Evolutionary conservation across 2,797 vertebrate species (phyloP), one percentile per base, ranked within the genome.

Genomic region (Acrossocheilus fasciatus): DNA sequence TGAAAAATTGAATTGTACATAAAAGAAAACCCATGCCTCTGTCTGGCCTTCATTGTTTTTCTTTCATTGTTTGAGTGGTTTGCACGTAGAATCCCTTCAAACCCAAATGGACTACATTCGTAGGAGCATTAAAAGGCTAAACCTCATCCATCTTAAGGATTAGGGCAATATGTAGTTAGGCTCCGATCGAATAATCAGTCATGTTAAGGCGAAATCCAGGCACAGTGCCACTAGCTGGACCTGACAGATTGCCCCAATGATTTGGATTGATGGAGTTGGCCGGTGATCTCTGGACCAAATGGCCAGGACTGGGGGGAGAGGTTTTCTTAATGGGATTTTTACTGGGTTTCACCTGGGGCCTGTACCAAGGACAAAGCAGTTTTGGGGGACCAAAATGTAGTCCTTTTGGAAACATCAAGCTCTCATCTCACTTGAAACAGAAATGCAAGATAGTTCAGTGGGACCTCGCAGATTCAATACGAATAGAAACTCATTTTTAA

Each of bases 171-270:
- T 91, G 91, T 88, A 89, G 84, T 87, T 88, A 87, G 86, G 88
- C 88, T 91, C 88, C 86, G 90, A 87, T 88, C 30, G 86, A 89
- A 89, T 90, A 90, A 91, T 88, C 91, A 90, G 90, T 91, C 88
- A 87, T 81, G 86, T 82, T 89, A 81, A 86, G 73, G 81, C 69
- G 14, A 89, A 89, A 85, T 86, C 87, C 62, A 84, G 72, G 85
- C 87, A 81, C 75, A 41, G 78, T 89, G 89, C 89, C 85, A 87
- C 89, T 75, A 85, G 90, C 88, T 87, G 80, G 79, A 86, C 83
- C 85, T 86, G 87, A 84, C 90, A 89, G 88, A 87, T 89, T 88
- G 89, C 83, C 81, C 88, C 62, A 68, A 18, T 90, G 90, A 90
- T 89, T 88, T 82, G 88, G 85, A 89, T 91, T 90, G 88, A 90